Evolutionary conservation across 2,113 vertebrate species (phyloP), one percentile per base, ranked within the genome.

Genomic region (Mormyrus lacerda): DNA sequence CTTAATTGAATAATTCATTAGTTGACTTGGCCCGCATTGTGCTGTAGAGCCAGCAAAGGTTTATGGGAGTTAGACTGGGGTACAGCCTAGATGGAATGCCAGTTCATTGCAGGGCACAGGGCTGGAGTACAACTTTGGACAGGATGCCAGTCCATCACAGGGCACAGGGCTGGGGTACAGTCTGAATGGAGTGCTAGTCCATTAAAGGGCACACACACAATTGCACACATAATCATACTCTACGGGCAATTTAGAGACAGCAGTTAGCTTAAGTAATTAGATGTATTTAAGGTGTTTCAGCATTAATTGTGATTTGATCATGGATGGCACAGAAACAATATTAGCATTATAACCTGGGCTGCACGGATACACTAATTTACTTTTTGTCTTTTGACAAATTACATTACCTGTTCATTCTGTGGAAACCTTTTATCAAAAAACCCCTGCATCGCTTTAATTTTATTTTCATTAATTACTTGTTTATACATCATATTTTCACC

Each of bases 381-480:
- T 76, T 76, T 76, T 76, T 76, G 69, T 76, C 27, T 76, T 76
- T 76, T 76, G 24, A 65, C n/a, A 65, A 76, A 76, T 76, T 76
- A 76, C 31, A 19, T 31, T 76, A 39, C 31, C 13, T 76, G 69
- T 76, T 76, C 2, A 15, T 76, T 76, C 69, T 76, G 69, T 39
- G 31, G 35, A 39, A 31, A 76, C 69, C 69, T 15, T 76, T 76
- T 39, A 76, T 76, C 31, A 76, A 13, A 27, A 73, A 69, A 73
- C 35, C 65, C 65, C 4, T 73, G 65, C 10, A 73, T 73, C 9
- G 11, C 65, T 73, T 76, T 65, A 4, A 39, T 76, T 39, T 76
- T 39, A 76, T 76, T 76, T 76, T 76, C 65, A 76, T 76, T 76
- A 76, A 76, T 76, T 76, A 39, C 69, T 76, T 76, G 69, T 76